Evolutionary conservation across 2,113 vertebrate genomes (phyloP).

Genomic region (Apaloderma vittatum): DNA sequence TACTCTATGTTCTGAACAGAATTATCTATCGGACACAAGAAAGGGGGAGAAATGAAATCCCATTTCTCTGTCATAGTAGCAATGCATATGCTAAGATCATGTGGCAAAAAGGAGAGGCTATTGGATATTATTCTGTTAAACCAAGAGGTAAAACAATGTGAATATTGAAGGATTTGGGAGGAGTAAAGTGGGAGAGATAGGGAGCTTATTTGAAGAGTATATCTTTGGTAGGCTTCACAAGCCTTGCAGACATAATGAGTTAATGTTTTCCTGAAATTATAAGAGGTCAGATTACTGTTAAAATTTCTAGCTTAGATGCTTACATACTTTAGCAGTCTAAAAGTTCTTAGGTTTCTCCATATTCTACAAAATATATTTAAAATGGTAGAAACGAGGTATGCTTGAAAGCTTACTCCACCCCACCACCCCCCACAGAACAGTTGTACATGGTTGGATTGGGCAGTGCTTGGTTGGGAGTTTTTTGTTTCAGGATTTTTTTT

Average conservation of each 20-base stretch:
- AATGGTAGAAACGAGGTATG: not conserved
- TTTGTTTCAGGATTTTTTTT: not conserved
- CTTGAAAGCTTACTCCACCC: not conserved
- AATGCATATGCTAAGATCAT: conserved; percentile 88
- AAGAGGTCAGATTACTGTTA: not conserved
- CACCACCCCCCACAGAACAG: not conserved
- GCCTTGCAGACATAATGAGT: not conserved
- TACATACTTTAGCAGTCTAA: not conserved
- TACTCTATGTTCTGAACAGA: conserved; percentile 91
- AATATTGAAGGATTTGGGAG: not conserved
- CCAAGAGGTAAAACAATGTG: conserved; percentile 80
- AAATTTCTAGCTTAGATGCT: not conserved
- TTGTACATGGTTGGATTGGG: not conserved
- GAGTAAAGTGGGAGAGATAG: not conserved
- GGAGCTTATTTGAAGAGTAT: not conserved
- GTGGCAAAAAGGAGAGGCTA: conserved; percentile 90
- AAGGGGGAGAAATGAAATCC: conserved; percentile 82
- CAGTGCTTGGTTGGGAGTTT: not conserved
- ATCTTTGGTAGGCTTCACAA: not conserved
- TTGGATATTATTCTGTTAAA: conserved; percentile 95
- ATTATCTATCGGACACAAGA: conserved; percentile 91
- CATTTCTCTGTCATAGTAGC: conserved; percentile 89
- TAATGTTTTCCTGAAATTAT: not conserved
- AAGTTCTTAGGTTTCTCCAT: not conserved
- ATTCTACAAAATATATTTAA: not conserved